Percentiles rank a stretch among this genome's conserved stretches.
phyloP scores from a whole-genome alignment of 2,888 invertebrate genomes.

The Diarsia dahlii region DNA sequence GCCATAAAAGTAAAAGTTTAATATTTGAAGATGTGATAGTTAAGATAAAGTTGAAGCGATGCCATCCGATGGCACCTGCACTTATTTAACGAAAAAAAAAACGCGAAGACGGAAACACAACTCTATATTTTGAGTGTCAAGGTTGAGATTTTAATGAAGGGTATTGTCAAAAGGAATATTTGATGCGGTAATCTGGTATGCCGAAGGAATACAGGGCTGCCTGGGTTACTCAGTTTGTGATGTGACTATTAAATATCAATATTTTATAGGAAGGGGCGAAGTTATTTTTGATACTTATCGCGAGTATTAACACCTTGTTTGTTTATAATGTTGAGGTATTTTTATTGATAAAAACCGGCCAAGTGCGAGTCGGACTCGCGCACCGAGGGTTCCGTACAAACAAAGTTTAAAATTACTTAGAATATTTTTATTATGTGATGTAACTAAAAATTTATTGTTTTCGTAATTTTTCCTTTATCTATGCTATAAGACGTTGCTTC shows the following conservation, averaged over 20 bases:
- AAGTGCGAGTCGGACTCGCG: too few relatives aligned
- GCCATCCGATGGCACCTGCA: slow-evolving; percentile 87
- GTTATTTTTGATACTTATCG: slow-evolving; percentile 85
- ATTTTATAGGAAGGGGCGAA: slow-evolving; percentile 86
- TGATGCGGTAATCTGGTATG: slow-evolving; percentile 88
- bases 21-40: slow-evolving; percentile 87
- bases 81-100: slow-evolving; percentile 69
- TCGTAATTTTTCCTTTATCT: too few relatives aligned
- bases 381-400: too few relatives aligned
- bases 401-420: too few relatives aligned
- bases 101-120: slow-evolving; percentile 41
- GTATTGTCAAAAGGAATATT: slow-evolving; percentile 80
- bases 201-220: slow-evolving; percentile 84
- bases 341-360: slow-evolving; percentile 78
- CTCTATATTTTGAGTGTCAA: slow-evolving; percentile 50
- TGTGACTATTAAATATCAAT: slow-evolving; percentile 89
- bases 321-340: slow-evolving; percentile 81
- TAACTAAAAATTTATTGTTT: too few relatives aligned
- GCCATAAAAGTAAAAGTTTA: slow-evolving; percentile 89
- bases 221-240: slow-evolving; percentile 85
- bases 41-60: slow-evolving; percentile 84
- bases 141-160: slow-evolving; percentile 60
- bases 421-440: too few relatives aligned
- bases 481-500: too few relatives aligned
- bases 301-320: slow-evolving; percentile 89